Base-by-base conservation (phyloP, 2,113 vertebrate genomes). In the Ivindomyrus marchei region DNA sequence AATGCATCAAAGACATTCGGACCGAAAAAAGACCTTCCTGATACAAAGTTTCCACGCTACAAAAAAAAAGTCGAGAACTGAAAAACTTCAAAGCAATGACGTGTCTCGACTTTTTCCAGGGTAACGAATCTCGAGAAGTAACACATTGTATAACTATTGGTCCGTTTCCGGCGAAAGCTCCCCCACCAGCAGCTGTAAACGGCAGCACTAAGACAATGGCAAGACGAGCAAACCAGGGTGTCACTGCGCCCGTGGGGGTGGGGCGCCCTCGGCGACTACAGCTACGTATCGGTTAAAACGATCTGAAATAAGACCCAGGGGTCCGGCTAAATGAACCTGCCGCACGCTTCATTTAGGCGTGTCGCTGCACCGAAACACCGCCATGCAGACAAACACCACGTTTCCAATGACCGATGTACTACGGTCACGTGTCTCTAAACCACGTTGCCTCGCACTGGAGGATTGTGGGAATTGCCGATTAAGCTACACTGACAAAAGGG, bases 261-360 rank as follows among this genome's bases (percentile, higher is more conserved):
- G 90, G 90, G 87, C n/a, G 39, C 50, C 53, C 11, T 47, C 17
- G 80, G 50, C n/a, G 15, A 88, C 45, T 42, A 50, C 39, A 77
- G 74, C 45, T 17, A 89, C 58, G 87, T 89, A 83, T 88, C 89
- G 74, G 89, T 77, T 15, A 90, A 94, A 94, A 93, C 93, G 92
- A 91, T 92, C 92, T 85, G 47, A 39, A 50, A 53, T 42, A 8
- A 27, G 45, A 58, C 39, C 24, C 77, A 45, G 2, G 2, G 21
- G 42, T 45, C 13, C 21, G 52, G 31, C 50, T 27, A 39, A 47
- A 89, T 83, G 7, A 39, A 36, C 50, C 49, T 36, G 24, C 58
- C 2, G 8, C 56, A 62, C 21, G 56, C 56, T n/a, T 62, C 56
- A n/a, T 62, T 62, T 62, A 62, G 45, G 47, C 13, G 46, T 24